These are phyloP conservation scores for Gadopsis bispinosus DNA, from an alignment of 2,797 vertebrate genomes.

Conservation along the genomic window DNA sequence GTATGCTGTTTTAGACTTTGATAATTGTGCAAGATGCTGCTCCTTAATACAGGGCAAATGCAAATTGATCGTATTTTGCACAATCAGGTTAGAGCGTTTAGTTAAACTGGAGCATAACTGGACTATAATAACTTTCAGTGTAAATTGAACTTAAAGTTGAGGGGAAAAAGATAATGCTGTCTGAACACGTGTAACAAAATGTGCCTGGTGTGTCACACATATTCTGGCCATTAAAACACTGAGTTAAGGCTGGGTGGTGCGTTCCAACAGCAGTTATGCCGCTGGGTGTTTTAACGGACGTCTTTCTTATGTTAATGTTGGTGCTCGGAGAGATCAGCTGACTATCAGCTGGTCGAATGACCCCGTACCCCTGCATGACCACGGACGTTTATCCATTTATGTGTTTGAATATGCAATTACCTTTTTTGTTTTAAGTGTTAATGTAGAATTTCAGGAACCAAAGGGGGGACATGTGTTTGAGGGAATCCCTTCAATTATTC, in stretches of 20 bases:
- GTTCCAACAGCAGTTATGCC: not conserved
- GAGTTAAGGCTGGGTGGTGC: not conserved
- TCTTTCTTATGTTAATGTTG: slow-evolving; percentile 19
- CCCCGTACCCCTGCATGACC: not conserved
- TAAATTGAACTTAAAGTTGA: not conserved
- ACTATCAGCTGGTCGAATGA: slow-evolving; percentile 20
- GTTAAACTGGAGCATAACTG: not conserved
- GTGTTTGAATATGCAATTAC: not conserved
- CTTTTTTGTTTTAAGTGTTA: not conserved
- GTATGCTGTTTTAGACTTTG: not conserved
- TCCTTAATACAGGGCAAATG: not conserved
- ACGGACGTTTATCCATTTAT: not conserved
- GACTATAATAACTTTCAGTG: not conserved
- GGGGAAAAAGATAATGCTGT: not conserved
- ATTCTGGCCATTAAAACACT: not conserved
- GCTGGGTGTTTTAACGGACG: not conserved
- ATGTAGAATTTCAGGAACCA: not conserved
- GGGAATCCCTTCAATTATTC: slow-evolving; percentile 37
- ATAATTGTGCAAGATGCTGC: not conserved
- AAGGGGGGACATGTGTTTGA: not conserved
- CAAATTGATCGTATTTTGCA: not conserved
- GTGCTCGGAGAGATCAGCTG: not conserved
- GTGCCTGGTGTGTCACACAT: not conserved
- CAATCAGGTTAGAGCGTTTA: not conserved
- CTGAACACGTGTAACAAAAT: not conserved